A percentile compares a stretch with the other conserved stretches of the same genome.
These are phyloP conservation scores for Microchrysa polita DNA, from an alignment of 2,888 invertebrate genomes.

Conservation along the genomic window DNA sequence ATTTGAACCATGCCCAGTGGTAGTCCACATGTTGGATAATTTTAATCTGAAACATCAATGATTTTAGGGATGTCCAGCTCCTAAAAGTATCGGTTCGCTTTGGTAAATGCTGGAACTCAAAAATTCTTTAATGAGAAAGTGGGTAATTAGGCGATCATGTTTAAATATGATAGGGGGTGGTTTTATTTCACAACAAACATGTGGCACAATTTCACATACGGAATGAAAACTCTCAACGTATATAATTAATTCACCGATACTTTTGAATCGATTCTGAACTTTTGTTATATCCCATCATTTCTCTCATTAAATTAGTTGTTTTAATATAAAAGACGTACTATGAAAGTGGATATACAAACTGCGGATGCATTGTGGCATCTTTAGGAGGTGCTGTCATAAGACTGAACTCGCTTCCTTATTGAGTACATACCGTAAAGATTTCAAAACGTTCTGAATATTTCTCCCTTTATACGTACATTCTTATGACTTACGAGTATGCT, in stretches of 20 bases:
- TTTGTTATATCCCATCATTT: neutral
- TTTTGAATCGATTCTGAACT: neutral
- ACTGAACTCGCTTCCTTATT: constrained; percentile 30
- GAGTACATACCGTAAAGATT: neutral
- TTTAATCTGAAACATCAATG: neutral
- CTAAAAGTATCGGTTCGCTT: too few species aligned
- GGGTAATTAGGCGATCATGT: too few species aligned
- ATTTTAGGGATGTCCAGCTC: neutral
- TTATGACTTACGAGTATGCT: neutral
- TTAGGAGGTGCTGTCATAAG: constrained; percentile 37
- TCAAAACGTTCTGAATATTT: constrained; percentile 1
- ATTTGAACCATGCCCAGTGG: constrained; percentile 9
- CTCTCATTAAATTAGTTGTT: constrained; percentile 42
- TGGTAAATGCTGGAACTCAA: too few species aligned
- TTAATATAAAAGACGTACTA: constrained; percentile 34
- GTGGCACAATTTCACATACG: too few species aligned
- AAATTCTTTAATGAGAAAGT: too few species aligned
- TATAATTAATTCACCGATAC: neutral
- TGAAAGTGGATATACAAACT: constrained; percentile 6
- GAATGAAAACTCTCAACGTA: too few species aligned
- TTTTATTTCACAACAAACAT: too few species aligned
- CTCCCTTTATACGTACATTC: neutral
- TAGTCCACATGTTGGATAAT: neutral
- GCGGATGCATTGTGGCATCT: constrained; percentile 41
- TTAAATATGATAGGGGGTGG: too few species aligned